Percentiles rank a stretch among this genome's conserved stretches.
Evolutionary conservation across 2,113 vertebrate species (phyloP).

Genomic region (Corydoras sp.): DNA sequence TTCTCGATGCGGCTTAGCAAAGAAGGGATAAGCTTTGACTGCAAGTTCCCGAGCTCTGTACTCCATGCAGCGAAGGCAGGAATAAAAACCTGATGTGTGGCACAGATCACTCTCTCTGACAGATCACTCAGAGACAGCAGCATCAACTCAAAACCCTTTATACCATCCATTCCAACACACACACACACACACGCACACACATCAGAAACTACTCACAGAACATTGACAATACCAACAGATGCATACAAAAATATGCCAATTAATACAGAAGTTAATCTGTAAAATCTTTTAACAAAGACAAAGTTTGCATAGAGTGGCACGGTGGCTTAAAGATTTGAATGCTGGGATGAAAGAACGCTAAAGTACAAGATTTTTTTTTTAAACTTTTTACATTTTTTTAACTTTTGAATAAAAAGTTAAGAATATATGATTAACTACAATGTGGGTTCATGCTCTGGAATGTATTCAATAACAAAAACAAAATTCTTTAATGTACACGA

Average conservation of each 20-base stretch:
- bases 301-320: no score
- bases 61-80: slow-evolving; percentile 97
- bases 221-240: not conserved
- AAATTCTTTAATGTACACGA: slow-evolving; percentile 39
- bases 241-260: slow-evolving; percentile 34
- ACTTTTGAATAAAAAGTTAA: no score
- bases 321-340: no score
- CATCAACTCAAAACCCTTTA: slow-evolving; percentile 92
- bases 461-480: not conserved
- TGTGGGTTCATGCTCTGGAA: no score
- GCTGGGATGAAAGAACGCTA: no score
- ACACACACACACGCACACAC: slow-evolving; percentile 45
- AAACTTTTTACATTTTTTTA: no score
- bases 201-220: not conserved
- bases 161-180: not conserved
- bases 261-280: not conserved
- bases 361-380: no score
- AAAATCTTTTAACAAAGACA: no score
- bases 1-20: slow-evolving; percentile 91
- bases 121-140: slow-evolving; percentile 88
- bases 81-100: slow-evolving; percentile 96
- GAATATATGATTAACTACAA: no score
- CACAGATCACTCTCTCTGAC: slow-evolving; percentile 89
- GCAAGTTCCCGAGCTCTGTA: slow-evolving; percentile 85
- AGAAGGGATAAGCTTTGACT: slow-evolving; percentile 87